Percentiles rank a stretch among this genome's conserved stretches.
Conservation (phyloP, 2,797 vertebrate species). For the Crocidura indochinensis region DNA sequence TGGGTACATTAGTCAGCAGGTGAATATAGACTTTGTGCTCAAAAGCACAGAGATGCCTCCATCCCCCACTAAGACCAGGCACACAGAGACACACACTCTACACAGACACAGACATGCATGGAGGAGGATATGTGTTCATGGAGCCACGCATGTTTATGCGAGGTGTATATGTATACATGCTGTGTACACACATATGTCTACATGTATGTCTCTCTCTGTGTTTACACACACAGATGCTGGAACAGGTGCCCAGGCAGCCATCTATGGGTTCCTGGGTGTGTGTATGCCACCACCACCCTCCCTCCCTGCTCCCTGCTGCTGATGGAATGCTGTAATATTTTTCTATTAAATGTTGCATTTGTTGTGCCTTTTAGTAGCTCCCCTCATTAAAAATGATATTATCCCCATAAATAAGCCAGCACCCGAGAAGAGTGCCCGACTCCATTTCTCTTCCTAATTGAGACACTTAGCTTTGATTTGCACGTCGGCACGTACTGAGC, state of each 20-base stretch:
- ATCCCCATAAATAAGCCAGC: constrained; percentile 73
- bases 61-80: not conserved
- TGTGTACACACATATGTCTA: not conserved
- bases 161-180: not conserved
- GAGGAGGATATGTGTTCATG: no score
- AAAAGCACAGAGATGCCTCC: constrained; percentile 1
- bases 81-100: no score
- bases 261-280: rapidly evolving
- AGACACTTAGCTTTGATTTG: constrained; percentile 86
- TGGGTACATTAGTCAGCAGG: not conserved
- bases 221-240: not conserved
- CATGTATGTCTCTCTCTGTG: not conserved
- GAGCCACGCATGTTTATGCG: no score
- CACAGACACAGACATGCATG: not conserved
- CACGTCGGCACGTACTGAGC: constrained; percentile 73
- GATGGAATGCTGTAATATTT: constrained; percentile 85
- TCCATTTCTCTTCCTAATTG: constrained; percentile 85
- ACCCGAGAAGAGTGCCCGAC: constrained; percentile 65
- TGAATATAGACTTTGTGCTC: not conserved
- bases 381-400: constrained; percentile 79
- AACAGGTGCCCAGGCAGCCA: not conserved
- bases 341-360: constrained; percentile 85
- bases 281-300: not conserved
- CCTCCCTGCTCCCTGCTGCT: constrained; percentile 4
- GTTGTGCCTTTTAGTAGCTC: constrained; percentile 82